Percentiles rank a stretch among this genome's conserved stretches.
Conservation (phyloP, 2,113 vertebrate species). For the Sigmodon hispidus region DNA sequence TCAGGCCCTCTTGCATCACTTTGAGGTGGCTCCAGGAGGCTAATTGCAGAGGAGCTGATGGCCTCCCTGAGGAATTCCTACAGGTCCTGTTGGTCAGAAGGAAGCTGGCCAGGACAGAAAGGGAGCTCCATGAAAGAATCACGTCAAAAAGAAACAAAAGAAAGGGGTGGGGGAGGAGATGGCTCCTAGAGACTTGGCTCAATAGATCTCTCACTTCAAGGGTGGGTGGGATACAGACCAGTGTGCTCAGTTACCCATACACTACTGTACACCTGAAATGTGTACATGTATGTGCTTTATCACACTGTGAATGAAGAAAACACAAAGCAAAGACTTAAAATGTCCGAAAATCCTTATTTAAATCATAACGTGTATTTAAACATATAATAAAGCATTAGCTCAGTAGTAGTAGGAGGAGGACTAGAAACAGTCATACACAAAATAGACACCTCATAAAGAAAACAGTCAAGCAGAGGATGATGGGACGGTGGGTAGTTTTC, state of each 20-base stretch:
- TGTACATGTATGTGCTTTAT: neutral
- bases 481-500: neutral
- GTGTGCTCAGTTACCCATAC: neutral
- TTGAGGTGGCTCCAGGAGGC: constrained; percentile 62
- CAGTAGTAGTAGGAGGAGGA: neutral
- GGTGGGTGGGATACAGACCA: neutral
- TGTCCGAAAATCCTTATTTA: neutral
- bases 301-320: neutral
- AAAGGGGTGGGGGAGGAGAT: fast-evolving
- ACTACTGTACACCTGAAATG: neutral
- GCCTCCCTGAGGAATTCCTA: constrained; percentile 63
- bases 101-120: constrained; percentile 42
- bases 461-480: neutral
- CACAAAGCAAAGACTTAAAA: neutral
- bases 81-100: constrained; percentile 65
- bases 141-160: neutral
- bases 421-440: neutral
- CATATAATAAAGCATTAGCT: neutral
- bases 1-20: constrained; percentile 76
- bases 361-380: neutral
- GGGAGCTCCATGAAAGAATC: neutral
- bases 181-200: neutral
- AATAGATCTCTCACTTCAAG: neutral
- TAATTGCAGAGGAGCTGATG: constrained; percentile 70
- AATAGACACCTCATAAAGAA: neutral